phyloP scores from a whole-genome alignment of 1,140 invertebrate species.

The Zaprionus ghesquierei region DNA sequence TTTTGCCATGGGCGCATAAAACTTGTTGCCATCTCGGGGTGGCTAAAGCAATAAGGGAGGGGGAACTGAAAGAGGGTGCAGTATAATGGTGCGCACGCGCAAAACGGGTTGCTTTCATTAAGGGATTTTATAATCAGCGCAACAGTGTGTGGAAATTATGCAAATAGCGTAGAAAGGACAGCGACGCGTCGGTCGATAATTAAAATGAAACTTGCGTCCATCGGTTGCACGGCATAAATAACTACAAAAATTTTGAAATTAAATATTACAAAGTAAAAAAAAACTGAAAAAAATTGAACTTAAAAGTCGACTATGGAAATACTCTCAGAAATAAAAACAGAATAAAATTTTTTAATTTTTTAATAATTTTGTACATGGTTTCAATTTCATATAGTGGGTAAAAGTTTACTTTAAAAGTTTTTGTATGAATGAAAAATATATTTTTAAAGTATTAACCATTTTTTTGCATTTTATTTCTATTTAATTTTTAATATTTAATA shows the following conservation, averaged over 20 bases:
- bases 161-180: conserved; percentile 39
- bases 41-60: neutral
- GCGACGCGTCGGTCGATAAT: conserved; percentile 40
- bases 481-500: neutral
- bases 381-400: no score
- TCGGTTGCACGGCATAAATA: neutral
- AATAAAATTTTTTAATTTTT: neutral
- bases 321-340: neutral
- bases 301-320: neutral
- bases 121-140: conserved; percentile 46
- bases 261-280: conserved; percentile 1
- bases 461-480: neutral
- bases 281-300: neutral
- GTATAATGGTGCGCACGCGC: conserved; percentile 49
- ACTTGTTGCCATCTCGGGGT: conserved; percentile 55
- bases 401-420: no score
- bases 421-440: no score
- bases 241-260: conserved; percentile 18
- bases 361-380: no score
- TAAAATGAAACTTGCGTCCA: conserved; percentile 35
- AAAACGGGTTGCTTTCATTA: conserved; percentile 66
- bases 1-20: conserved; percentile 16
- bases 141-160: conserved; percentile 47
- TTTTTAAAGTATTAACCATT: no score
- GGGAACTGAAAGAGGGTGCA: neutral